Percentiles rank a stretch among this genome's conserved stretches.
These are phyloP conservation scores for Vimba vimba DNA, from an alignment of 2,113 vertebrate genomes.

Conservation along the genomic window DNA sequence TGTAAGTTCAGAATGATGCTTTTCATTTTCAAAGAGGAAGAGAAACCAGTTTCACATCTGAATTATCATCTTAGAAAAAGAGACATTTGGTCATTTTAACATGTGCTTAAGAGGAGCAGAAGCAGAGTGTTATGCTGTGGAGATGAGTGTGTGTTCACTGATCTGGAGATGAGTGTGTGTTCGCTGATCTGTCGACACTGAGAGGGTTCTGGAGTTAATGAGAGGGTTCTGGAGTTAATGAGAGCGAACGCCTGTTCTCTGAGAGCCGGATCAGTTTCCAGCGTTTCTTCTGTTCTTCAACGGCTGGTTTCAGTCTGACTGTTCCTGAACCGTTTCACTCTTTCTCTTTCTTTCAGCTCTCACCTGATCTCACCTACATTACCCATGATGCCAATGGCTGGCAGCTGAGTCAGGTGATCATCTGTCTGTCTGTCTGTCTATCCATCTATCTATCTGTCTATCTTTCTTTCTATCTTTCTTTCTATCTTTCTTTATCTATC, in stretches of 20 bases:
- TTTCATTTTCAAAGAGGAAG: conserved; percentile 29
- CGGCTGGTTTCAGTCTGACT: conserved; percentile 28
- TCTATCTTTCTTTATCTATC: too few relatives aligned
- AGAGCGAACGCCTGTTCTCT: background rate
- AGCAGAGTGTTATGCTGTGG: background rate
- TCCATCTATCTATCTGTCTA: too few relatives aligned
- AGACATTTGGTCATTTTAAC: background rate
- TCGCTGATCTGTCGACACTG: background rate
- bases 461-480: too few relatives aligned
- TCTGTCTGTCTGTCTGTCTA: too few relatives aligned
- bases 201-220: background rate
- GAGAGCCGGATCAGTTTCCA: background rate
- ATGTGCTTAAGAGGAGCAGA: background rate
- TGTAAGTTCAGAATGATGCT: conserved; percentile 61
- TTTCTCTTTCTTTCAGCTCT: conserved; percentile 60
- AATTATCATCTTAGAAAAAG: background rate
- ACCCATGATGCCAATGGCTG: conserved; percentile 65
- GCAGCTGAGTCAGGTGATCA: conserved; percentile 71
- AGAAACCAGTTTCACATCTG: background rate
- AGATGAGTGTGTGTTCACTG: too few relatives aligned
- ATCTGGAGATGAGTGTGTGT: background rate
- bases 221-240: background rate
- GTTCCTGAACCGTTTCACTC: conserved; percentile 4
- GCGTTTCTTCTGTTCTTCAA: background rate
- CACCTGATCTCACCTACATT: conserved; percentile 68